Conservation (phyloP, 2,888 invertebrate species). For the Microdon myrmicae region DNA sequence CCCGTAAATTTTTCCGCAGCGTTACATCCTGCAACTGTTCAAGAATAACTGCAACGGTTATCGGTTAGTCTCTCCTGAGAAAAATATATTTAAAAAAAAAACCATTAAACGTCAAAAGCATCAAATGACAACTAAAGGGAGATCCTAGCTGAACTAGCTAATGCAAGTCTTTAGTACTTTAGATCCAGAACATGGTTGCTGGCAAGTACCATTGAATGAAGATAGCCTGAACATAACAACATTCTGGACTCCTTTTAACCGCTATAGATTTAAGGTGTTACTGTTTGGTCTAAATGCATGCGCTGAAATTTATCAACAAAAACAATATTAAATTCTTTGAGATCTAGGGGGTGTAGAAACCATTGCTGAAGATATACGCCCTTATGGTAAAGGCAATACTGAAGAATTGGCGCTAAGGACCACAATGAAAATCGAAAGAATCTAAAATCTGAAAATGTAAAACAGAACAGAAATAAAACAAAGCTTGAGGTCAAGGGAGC, state of each 20-base stretch:
- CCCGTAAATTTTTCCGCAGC: too few species aligned
- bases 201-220: constrained; percentile 48
- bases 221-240: constrained; percentile 58
- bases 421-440: constrained; percentile 48
- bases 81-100: too few species aligned
- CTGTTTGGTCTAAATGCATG: constrained; percentile 53
- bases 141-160: constrained; percentile 43
- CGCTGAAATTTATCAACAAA: constrained; percentile 51
- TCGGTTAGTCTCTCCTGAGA: too few species aligned
- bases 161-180: constrained; percentile 52
- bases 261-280: constrained; percentile 38
- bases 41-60: too few species aligned
- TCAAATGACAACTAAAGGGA: constrained; percentile 51
- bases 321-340: constrained; percentile 54
- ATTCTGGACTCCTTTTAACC: constrained; percentile 47
- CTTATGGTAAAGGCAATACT: constrained; percentile 36
- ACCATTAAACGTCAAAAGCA: too few species aligned
- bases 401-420: constrained; percentile 36
- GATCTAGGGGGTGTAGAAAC: constrained; percentile 33
- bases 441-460: too few species aligned
- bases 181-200: too few species aligned
- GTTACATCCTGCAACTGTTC: too few species aligned
- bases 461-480: too few species aligned
- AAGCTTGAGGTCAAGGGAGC: too few species aligned
- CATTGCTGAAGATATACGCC: constrained; percentile 50